Conservation (phyloP, 2,888 invertebrate species). For the Homarus gammarus region DNA sequence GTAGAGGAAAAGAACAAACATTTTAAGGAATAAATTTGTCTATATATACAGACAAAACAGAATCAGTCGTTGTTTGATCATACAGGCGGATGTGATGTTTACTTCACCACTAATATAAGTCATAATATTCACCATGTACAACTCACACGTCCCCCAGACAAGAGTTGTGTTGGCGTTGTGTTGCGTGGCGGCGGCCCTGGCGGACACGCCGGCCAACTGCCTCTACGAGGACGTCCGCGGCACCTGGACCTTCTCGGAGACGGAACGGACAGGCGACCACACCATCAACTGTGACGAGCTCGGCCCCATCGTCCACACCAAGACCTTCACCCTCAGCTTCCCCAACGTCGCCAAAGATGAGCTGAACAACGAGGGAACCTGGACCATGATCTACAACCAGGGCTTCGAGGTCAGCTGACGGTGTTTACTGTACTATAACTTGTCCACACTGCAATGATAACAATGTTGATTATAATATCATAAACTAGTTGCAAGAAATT, state of each 20-base stretch:
- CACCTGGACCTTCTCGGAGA: slow-evolving; percentile 77
- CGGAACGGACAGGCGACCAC: slow-evolving; percentile 76
- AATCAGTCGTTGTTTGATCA: too few relatives aligned
- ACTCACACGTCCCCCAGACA: too few relatives aligned
- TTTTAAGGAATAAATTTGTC: too few relatives aligned
- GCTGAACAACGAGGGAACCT: slow-evolving; percentile 80
- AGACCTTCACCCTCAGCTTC: slow-evolving; percentile 61
- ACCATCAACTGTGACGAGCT: slow-evolving; percentile 71
- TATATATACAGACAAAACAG: too few relatives aligned
- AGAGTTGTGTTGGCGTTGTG: too few relatives aligned
- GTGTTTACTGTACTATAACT: too few relatives aligned
- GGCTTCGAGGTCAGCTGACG: slow-evolving; percentile 78
- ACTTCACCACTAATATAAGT: too few relatives aligned
- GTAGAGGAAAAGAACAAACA: too few relatives aligned
- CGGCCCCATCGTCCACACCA: slow-evolving; percentile 47
- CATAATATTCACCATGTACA: too few relatives aligned
- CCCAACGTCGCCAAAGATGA: slow-evolving; percentile 80
- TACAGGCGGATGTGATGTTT: too few relatives aligned
- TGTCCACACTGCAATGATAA: too few relatives aligned
- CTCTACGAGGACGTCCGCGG: slow-evolving; percentile 77
- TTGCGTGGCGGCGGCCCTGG: not conserved
- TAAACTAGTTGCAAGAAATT: too few relatives aligned
- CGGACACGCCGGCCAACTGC: slow-evolving; percentile 77
- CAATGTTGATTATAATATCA: not conserved
- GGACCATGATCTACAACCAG: slow-evolving; percentile 81